phyloP scores from a whole-genome alignment of 2,113 vertebrate genomes.

The Alectura lathami region DNA sequence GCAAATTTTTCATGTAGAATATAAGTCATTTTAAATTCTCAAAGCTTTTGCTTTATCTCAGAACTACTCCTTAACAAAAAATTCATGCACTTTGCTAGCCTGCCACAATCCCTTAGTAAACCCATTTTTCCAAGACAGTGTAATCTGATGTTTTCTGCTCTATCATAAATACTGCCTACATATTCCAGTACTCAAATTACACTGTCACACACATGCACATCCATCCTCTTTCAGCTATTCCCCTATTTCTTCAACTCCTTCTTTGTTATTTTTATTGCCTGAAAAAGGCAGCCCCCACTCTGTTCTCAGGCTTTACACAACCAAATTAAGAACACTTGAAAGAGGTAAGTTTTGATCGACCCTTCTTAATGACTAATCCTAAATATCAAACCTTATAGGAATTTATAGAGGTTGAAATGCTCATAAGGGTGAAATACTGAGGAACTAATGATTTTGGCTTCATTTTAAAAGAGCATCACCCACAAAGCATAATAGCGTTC shows the following conservation, averaged over 20 bases:
- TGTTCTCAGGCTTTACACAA: neutral
- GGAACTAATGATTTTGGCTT: neutral
- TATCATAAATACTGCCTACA: neutral
- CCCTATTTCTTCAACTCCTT: neutral
- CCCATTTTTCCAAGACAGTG: neutral
- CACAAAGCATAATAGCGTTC: neutral
- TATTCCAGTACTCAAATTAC: neutral
- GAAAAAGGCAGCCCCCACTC: neutral
- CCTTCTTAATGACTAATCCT: neutral
- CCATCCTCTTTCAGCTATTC: neutral
- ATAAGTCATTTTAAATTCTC: neutral
- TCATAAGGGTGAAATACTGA: neutral
- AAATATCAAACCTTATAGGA: neutral
- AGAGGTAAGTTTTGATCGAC: neutral
- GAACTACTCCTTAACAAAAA: conserved; percentile 3
- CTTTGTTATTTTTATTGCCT: neutral
- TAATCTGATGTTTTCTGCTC: neutral
- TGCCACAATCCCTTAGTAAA: neutral
- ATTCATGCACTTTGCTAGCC: neutral
- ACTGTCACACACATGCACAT: neutral
- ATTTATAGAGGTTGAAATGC: neutral
- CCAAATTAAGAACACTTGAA: neutral
- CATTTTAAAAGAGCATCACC: neutral
- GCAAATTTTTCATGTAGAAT: neutral
- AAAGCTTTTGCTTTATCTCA: neutral